Evolutionary conservation across 2,113 vertebrate species (phyloP).

Genomic region (Archocentrus centrarchus): DNA sequence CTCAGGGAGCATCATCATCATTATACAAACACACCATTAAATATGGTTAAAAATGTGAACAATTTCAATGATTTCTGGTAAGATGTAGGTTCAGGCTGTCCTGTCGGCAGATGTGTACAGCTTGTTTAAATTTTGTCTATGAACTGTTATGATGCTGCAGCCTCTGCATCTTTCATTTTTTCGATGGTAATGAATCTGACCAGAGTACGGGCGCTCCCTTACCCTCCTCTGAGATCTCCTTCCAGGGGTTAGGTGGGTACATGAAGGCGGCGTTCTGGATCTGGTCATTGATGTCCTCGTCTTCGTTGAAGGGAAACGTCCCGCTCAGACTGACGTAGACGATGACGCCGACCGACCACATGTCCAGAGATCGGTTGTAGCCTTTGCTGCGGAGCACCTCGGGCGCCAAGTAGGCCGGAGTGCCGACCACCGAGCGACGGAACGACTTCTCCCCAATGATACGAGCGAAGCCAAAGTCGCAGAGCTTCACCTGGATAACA

Average conservation of each 20-base stretch:
- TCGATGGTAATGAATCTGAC: background rate
- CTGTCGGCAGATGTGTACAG: too few relatives aligned
- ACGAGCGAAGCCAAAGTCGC: conserved; percentile 95
- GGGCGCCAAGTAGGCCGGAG: conserved; percentile 92
- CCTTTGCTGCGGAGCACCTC: conserved; percentile 95
- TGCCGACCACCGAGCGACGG: conserved; percentile 93
- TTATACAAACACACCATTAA: background rate
- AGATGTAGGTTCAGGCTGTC: too few relatives aligned
- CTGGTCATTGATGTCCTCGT: conserved; percentile 96
- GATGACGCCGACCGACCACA: conserved; percentile 98
- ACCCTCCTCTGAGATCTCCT: conserved; percentile 92
- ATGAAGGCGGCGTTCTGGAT: conserved; percentile 98
- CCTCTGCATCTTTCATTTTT: too few relatives aligned
- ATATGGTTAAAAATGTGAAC: background rate
- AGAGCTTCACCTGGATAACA: conserved; percentile 88
- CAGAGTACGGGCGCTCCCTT: conserved; percentile 28
- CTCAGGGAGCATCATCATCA: too few relatives aligned
- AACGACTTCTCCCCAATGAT: conserved; percentile 98
- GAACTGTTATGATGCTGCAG: too few relatives aligned
- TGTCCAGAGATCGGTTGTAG: conserved; percentile 95
- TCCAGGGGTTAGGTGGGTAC: conserved; percentile 94
- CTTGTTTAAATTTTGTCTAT: too few relatives aligned
- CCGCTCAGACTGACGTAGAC: conserved; percentile 96
- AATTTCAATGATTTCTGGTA: too few relatives aligned
- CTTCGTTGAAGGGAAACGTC: conserved; percentile 96